Conservation (phyloP, 1,140 invertebrate genomes). For the Leguminivora glycinivorella region DNA sequence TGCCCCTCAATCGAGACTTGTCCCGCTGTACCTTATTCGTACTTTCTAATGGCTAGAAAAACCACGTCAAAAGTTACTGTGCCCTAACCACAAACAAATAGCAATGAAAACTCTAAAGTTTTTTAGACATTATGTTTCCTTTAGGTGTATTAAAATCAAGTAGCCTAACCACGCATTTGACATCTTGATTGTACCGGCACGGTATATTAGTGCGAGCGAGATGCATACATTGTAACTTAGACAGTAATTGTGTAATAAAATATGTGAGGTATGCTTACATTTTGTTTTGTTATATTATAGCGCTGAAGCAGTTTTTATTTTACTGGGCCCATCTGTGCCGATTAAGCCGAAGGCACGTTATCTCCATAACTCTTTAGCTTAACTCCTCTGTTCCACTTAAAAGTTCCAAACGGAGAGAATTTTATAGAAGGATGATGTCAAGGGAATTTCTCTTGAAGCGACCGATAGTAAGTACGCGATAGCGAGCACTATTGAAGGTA, state of each 20-base stretch:
- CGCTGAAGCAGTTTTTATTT: conserved; percentile 49
- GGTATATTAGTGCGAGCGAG: too few species aligned
- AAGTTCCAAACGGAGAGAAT: conserved; percentile 46
- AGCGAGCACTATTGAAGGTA: conserved; percentile 56
- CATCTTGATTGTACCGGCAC: too few species aligned
- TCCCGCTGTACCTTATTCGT: too few species aligned
- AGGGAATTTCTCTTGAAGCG: conserved; percentile 41
- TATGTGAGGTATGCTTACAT: neutral
- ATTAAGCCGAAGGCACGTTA: conserved; percentile 51
- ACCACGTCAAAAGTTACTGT: conserved; percentile 12
- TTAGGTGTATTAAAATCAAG: too few species aligned
- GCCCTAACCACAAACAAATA: too few species aligned
- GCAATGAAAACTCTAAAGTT: too few species aligned
- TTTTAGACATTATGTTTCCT: too few species aligned
- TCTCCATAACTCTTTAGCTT: conserved; percentile 55
- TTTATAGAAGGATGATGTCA: conserved; percentile 27
- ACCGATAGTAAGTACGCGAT: conserved; percentile 59
- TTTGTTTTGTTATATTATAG: conserved; percentile 51
- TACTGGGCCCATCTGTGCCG: conserved; percentile 43
- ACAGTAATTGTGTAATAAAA: too few species aligned
- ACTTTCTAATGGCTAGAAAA: neutral
- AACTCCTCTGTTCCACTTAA: conserved; percentile 42
- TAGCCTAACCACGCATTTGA: too few species aligned
- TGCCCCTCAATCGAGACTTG: too few species aligned
- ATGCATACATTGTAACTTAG: too few species aligned